Evolutionary conservation across 2,113 vertebrate species (phyloP), one percentile per base, ranked within the genome.

Genomic region (Cyprinus carpio): DNA sequence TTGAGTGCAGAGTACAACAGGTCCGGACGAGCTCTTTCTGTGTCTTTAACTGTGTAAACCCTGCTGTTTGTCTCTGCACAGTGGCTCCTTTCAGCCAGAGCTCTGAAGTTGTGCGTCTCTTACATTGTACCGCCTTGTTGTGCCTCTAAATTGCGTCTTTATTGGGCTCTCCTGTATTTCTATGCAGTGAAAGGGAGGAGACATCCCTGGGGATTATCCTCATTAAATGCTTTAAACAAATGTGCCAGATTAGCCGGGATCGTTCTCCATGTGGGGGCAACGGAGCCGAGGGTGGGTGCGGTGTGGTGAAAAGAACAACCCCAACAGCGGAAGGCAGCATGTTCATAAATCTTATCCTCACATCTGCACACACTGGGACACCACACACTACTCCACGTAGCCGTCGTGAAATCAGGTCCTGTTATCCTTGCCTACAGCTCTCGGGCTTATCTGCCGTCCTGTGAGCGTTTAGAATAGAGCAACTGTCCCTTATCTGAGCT

Each of bases 321-420:
- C 71, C 75, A 54, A 51, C 75, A 89, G 88, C 78, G 88, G 84
- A 78, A 87, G 88, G 71, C 65, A 58, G 64, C 29, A 20, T 75
- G 37, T 78, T 84, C 82, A 86, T 87, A 90, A 89, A 89, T 85
- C n/a, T n/a, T n/a, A 89, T 85, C 88, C 79, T 88, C 87, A 88
- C 93, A 93, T 95, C 91, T 94, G 93, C 89, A 90, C 91, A 81
- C 46, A 25, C n/a, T n/a, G n/a, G n/a, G n/a, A n/a, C n/a, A n/a
- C n/a, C 43, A 79, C 54, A 60, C 29, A 34, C n/a, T 31, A n/a
- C n/a, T n/a, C 25, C 15, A 54, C 16, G 27, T 76, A 10, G 25
- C 27, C 79, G 20, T 49, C 31, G 31, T 72, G 67, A 83, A 83
- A 83, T 51, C 81, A 27, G 65, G 67, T 58, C 81, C 67, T 46